Conservation (phyloP, 1,140 invertebrate genomes). For the Pseudomyrmex flavicornis region DNA sequence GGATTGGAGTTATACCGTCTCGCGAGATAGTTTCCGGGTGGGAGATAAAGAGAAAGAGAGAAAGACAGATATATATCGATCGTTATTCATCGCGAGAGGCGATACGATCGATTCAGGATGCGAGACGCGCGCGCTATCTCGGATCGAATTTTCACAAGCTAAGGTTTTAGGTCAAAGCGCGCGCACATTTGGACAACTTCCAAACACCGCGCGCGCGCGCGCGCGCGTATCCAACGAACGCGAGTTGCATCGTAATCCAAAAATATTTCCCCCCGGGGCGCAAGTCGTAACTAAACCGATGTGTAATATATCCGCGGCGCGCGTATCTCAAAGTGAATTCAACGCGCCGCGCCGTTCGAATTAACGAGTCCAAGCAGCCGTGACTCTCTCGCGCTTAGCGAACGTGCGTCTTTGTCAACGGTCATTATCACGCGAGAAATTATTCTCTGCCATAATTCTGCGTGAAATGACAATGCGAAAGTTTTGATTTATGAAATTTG, state of each 20-base stretch:
- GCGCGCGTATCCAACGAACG: background rate
- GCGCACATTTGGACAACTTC: conserved; percentile 60
- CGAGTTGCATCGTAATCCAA: conserved; percentile 61
- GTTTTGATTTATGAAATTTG: too few relatives aligned
- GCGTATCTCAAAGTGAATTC: conserved; percentile 27
- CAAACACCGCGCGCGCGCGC: conserved; percentile 33
- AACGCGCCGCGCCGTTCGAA: background rate
- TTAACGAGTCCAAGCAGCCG: background rate
- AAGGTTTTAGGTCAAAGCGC: conserved; percentile 58
- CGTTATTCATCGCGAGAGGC: conserved; percentile 38
- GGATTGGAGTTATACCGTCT: conserved; percentile 40
- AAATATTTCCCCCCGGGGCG: conserved; percentile 51
- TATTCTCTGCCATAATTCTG: background rate
- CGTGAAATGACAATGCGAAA: too few relatives aligned
- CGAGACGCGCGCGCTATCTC: background rate
- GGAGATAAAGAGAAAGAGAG: too few relatives aligned
- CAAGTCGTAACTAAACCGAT: conserved; percentile 24
- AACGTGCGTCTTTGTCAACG: background rate
- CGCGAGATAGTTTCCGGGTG: background rate
- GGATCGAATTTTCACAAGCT: background rate
- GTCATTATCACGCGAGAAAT: background rate
- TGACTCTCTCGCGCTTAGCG: background rate
- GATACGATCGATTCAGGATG: conserved; percentile 38
- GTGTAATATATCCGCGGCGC: background rate
- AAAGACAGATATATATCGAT: background rate